Evolutionary conservation across 2,113 vertebrate species (phyloP).

Genomic region (Boleophthalmus pectinirostris): DNA sequence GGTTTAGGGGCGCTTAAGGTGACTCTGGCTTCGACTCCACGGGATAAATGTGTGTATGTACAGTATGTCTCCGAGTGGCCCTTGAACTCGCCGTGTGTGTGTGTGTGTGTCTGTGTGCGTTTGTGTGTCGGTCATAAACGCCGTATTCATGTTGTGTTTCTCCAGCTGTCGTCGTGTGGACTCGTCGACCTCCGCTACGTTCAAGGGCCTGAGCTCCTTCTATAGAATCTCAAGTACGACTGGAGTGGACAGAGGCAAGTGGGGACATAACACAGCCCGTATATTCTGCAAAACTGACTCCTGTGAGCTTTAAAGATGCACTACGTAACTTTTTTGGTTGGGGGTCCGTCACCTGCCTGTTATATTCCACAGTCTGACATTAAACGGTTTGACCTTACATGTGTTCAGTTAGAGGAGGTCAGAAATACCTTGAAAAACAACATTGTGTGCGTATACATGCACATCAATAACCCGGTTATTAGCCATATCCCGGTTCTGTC

Average conservation of each 20-base stretch:
- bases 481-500: too few species aligned
- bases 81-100: conserved; percentile 29
- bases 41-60: neutral
- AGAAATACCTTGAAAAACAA: too few species aligned
- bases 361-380: too few species aligned
- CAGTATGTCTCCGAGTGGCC: neutral
- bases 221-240: conserved; percentile 30
- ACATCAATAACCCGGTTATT: too few species aligned
- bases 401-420: too few species aligned
- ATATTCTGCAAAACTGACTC: too few species aligned
- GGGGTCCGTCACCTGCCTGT: too few species aligned
- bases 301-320: too few species aligned
- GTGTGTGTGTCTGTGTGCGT: conserved; percentile 34
- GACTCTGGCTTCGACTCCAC: neutral
- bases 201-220: conserved; percentile 59
- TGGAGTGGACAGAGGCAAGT: conserved; percentile 3
- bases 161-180: conserved; percentile 74
- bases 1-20: neutral
- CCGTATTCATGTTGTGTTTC: conserved; percentile 69
- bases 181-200: conserved; percentile 70
- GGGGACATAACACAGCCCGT: too few species aligned
- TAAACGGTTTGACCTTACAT: too few species aligned
- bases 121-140: conserved; percentile 54
- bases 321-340: too few species aligned
- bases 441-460: too few species aligned